phyloP scores from a whole-genome alignment of 2,113 vertebrate species.

The Pipra filicauda region DNA sequence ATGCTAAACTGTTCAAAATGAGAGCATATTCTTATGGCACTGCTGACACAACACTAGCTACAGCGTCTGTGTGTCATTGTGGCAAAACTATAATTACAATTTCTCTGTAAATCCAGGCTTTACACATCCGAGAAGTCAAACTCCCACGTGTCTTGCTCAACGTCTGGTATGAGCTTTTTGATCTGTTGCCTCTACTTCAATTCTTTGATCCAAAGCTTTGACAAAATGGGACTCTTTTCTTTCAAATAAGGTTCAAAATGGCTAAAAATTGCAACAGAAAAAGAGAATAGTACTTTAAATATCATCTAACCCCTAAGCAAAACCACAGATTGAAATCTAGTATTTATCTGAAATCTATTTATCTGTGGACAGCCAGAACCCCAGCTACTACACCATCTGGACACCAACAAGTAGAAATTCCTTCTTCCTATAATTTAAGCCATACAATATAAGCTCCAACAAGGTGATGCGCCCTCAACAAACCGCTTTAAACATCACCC shows the following conservation, averaged over 20 bases:
- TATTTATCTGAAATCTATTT: neutral
- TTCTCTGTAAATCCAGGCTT: slow-evolving; percentile 33
- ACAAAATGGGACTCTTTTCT: slow-evolving; percentile 16
- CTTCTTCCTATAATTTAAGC: neutral
- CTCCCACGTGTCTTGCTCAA: slow-evolving; percentile 45
- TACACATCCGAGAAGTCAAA: slow-evolving; percentile 44
- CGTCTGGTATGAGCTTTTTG: slow-evolving; percentile 33
- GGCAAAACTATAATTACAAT: slow-evolving; percentile 64
- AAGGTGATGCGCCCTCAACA: neutral
- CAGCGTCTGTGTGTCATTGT: slow-evolving; percentile 3
- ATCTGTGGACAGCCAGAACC: neutral
- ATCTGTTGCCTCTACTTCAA: slow-evolving; percentile 22
- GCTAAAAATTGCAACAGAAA: neutral
- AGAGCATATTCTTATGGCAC: slow-evolving; percentile 31
- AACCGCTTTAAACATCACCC: neutral
- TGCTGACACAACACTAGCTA: slow-evolving; percentile 53
- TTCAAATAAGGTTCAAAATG: slow-evolving; percentile 16
- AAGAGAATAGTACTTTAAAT: slow-evolving; percentile 25
- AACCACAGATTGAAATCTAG: neutral
- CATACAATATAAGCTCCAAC: neutral
- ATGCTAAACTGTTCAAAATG: slow-evolving; percentile 11
- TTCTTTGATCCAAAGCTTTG: slow-evolving; percentile 54
- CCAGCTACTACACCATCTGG: neutral
- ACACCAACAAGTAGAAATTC: neutral
- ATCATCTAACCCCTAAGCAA: slow-evolving; percentile 2